Percentiles rank a stretch among this genome's conserved stretches.
Conservation (phyloP, 2,113 vertebrate genomes). For the Pedetes capensis region DNA sequence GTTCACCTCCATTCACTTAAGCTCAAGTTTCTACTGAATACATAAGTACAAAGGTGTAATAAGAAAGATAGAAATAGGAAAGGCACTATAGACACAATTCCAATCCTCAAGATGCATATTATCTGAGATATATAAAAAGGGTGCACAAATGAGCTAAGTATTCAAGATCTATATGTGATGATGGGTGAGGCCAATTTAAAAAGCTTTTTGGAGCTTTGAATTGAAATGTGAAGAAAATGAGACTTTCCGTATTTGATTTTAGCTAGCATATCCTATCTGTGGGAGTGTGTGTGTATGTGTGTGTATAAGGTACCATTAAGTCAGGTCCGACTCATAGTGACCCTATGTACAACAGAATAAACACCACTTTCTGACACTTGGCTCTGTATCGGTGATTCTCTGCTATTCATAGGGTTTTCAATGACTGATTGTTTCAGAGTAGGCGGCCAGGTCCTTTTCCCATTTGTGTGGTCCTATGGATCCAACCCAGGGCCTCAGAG, state of each 20-base stretch:
- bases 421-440: too few species aligned
- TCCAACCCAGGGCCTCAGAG: too few species aligned
- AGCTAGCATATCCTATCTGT: not conserved
- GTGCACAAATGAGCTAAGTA: not conserved
- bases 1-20: not conserved
- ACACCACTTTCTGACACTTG: too few species aligned
- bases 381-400: too few species aligned
- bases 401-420: too few species aligned
- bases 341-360: too few species aligned
- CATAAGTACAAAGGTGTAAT: not conserved
- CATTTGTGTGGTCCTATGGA: too few species aligned
- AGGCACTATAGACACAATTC: not conserved
- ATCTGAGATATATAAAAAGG: not conserved
- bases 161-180: not conserved
- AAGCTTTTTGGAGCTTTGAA: not conserved
- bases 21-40: not conserved
- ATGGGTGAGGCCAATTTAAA: not conserved
- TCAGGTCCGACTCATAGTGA: too few species aligned
- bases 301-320: too few species aligned
- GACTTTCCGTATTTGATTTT: not conserved
- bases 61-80: not conserved
- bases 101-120: not conserved
- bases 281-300: too few species aligned
- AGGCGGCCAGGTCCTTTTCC: too few species aligned
- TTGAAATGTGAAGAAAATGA: slow-evolving; percentile 33